Base-by-base conservation (phyloP, 1,140 invertebrate genomes). In the Pachypeltis micranthus region DNA sequence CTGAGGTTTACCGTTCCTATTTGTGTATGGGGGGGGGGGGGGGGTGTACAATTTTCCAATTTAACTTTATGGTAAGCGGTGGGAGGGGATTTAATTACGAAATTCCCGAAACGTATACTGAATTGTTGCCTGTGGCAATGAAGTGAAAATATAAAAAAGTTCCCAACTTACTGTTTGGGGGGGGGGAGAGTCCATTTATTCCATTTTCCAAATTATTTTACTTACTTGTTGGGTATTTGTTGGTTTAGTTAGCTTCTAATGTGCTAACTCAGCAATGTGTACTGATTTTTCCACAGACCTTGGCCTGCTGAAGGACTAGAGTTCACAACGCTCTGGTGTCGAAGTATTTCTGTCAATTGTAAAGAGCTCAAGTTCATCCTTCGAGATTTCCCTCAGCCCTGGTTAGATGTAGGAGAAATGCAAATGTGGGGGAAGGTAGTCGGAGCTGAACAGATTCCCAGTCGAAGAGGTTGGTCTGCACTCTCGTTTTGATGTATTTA, bases 301-400 rank as follows among this genome's bases (percentile, higher is more conserved):
- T 96, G 90, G 86, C 93, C 93, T 0, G 88, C 91, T 67, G 93
- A 96, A 67, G 86, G 84, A 1, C 70, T 96, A 1, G 88, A 95
- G 70, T 98, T 97, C 75, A 83, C 81, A 0, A 96, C 92, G 0
- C 76, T 98, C 2, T 99, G 94, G 94, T 94, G 92, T 68, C 82
- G 95, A 7, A 83, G 84, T 34, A 82, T 98, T 12, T 83, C 84
- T 59, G 79, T 91, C 2, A 85, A 85, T 65, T 90, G 91, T 67
- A 81, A 81, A 24, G 85, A 86, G 69, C 94, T 91, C 86, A 87
- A 87, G 67, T 83, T 96, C 63, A 84, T 90, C 58, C 78, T 99
- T 61, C 78, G 96, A n/a, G 96, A 99, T 76, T 99, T 97, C 73
- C 93, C 94, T 0, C 93, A 96, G 70, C 90, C 92, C 1, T 80